phyloP scores from a whole-genome alignment of 2,888 invertebrate species.

The Lacanobia oleracea region DNA sequence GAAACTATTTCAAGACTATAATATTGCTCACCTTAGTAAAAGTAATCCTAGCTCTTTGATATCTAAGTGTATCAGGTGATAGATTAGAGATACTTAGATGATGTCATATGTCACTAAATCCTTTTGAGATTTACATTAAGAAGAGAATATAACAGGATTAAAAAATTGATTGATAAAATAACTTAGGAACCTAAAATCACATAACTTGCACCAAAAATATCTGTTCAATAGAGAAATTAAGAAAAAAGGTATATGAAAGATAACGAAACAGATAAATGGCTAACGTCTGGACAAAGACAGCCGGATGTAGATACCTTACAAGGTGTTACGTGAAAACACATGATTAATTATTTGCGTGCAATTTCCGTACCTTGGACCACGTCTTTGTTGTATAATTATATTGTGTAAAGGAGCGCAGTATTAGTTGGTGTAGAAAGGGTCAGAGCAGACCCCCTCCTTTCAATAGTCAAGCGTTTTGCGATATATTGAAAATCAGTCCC shows the following conservation, averaged over 20 bases:
- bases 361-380: conserved; percentile 32
- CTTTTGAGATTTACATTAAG: no score
- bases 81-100: no score
- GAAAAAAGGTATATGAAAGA: conserved; percentile 70
- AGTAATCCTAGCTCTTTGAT: no score
- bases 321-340: conserved; percentile 56
- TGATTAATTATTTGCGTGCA: conserved; percentile 55
- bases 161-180: no score
- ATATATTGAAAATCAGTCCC: conserved; percentile 20
- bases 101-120: no score
- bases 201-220: conserved; percentile 64
- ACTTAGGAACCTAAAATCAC: conserved; percentile 14
- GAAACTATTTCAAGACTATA: not conserved
- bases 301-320: conserved; percentile 67
- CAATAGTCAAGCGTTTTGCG: conserved; percentile 22
- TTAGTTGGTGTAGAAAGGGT: conserved; percentile 32
- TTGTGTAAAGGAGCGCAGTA: conserved; percentile 30
- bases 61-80: no score
- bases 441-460: conserved; percentile 10
- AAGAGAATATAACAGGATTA: no score
- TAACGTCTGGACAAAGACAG: conserved; percentile 65
- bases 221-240: conserved; percentile 74
- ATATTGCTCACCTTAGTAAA: no score
- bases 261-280: conserved; percentile 74
- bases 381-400: conserved; percentile 40